A percentile compares a stretch with the other conserved stretches of the same genome.
Evolutionary conservation across 2,797 vertebrate genomes (phyloP).

Genomic region (Heterohyrax brucei): DNA sequence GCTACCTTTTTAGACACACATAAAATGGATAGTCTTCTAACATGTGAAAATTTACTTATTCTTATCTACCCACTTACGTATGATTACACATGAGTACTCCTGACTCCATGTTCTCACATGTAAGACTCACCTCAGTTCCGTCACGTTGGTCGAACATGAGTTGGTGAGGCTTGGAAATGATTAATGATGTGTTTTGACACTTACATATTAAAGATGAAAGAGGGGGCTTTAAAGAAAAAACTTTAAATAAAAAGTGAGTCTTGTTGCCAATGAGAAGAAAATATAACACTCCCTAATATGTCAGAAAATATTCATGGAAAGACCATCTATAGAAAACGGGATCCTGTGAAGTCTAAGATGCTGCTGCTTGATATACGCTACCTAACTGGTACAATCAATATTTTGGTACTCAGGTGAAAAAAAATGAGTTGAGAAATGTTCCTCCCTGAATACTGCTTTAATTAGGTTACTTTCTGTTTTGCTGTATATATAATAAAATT

Average conservation of each 20-base stretch:
- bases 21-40: not conserved
- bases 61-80: not conserved
- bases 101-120: not conserved
- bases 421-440: constrained; percentile 12
- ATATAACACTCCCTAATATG: not conserved
- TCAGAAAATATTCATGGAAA: constrained; percentile 32
- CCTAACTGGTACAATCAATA: constrained; percentile 7
- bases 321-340: not conserved
- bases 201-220: not conserved
- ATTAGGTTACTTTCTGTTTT: constrained; percentile 12
- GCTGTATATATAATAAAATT: not conserved
- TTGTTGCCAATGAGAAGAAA: not conserved
- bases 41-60: not conserved
- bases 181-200: not conserved
- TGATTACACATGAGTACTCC: not conserved
- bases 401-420: constrained; percentile 40
- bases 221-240: constrained; percentile 2
- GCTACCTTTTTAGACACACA: not conserved
- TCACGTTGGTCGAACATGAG: not conserved
- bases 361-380: too few relatives aligned
- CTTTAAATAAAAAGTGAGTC: constrained; percentile 21
- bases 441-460: not conserved
- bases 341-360: not conserved
- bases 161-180: not conserved
- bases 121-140: not conserved